Evolutionary conservation across 2,797 vertebrate species (phyloP).

Genomic region (Dipus sagitta): DNA sequence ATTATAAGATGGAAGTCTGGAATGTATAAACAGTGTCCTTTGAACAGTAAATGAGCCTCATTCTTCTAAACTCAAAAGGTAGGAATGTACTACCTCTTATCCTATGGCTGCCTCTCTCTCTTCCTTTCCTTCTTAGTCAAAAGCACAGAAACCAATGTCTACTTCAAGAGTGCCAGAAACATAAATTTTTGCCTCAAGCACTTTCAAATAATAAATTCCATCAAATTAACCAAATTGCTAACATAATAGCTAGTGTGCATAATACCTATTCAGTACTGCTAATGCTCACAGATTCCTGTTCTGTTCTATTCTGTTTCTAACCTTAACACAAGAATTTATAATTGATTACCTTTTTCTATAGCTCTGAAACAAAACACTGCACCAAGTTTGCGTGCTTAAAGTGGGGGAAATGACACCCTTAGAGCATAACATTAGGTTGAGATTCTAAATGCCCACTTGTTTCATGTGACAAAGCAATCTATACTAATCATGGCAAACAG

Average conservation of each 20-base stretch:
- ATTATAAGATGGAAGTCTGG: slow-evolving; percentile 84
- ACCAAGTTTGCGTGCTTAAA: slow-evolving; percentile 25
- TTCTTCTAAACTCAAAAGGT: slow-evolving; percentile 81
- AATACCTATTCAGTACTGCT: slow-evolving; percentile 30
- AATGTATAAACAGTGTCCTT: slow-evolving; percentile 83
- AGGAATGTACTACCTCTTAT: slow-evolving; percentile 83
- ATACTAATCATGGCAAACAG: slow-evolving; percentile 71
- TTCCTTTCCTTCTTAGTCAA: slow-evolving; percentile 77
- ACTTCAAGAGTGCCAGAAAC: slow-evolving; percentile 57
- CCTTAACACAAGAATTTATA: slow-evolving; percentile 52
- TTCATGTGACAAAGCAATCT: slow-evolving; percentile 76
- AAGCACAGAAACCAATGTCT: slow-evolving; percentile 61
- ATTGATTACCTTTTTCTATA: slow-evolving; percentile 72
- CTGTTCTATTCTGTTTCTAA: slow-evolving; percentile 34
- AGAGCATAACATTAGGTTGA: slow-evolving; percentile 71
- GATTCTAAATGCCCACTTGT: slow-evolving; percentile 80
- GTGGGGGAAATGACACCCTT: slow-evolving; percentile 36
- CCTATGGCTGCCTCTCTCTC: slow-evolving; percentile 73
- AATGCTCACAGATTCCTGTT: slow-evolving; percentile 65
- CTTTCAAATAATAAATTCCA: slow-evolving; percentile 80
- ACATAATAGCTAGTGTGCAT: slow-evolving; percentile 4
- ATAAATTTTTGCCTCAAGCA: slow-evolving; percentile 74
- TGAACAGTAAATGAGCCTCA: slow-evolving; percentile 84
- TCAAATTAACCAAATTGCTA: slow-evolving; percentile 78
- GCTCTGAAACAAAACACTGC: slow-evolving; percentile 66